phyloP scores from a whole-genome alignment of 92 coral and sea anemone genomes.

The Parazoanthus atlanticus region DNA sequence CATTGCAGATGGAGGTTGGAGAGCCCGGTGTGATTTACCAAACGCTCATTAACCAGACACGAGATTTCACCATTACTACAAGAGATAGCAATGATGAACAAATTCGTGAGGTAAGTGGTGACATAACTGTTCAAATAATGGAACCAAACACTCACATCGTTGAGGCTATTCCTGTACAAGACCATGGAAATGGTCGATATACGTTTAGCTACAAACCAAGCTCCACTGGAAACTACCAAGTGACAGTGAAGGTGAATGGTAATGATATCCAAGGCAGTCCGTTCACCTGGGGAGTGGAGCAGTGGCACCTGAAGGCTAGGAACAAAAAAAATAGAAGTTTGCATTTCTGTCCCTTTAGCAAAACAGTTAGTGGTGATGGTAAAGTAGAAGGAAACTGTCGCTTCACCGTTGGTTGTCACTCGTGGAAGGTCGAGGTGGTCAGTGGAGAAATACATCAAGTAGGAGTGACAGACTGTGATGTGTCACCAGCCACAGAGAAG shows the following conservation, averaged over 20 bases:
- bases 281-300: neutral
- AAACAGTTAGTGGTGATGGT: neutral
- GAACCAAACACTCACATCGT: neutral
- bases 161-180: constrained; percentile 10
- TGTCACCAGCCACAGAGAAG: neutral
- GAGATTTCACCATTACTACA: neutral
- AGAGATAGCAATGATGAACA: neutral
- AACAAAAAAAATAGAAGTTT: too few species aligned
- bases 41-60: neutral
- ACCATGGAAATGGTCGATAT: constrained; percentile 7
- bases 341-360: neutral
- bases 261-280: neutral
- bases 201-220: constrained; percentile 16
- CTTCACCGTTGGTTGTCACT: neutral
- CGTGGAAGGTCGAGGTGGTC: neutral
- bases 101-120: neutral
- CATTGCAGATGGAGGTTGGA: neutral
- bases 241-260: too few species aligned
- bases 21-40: neutral
- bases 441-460: neutral
- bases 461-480: neutral
- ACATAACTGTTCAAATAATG: neutral
- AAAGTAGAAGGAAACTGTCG: neutral
- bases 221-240: neutral
- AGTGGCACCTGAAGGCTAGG: neutral